Base-by-base conservation (phyloP, 2,113 vertebrate species). In the Cryptotis parvus region DNA sequence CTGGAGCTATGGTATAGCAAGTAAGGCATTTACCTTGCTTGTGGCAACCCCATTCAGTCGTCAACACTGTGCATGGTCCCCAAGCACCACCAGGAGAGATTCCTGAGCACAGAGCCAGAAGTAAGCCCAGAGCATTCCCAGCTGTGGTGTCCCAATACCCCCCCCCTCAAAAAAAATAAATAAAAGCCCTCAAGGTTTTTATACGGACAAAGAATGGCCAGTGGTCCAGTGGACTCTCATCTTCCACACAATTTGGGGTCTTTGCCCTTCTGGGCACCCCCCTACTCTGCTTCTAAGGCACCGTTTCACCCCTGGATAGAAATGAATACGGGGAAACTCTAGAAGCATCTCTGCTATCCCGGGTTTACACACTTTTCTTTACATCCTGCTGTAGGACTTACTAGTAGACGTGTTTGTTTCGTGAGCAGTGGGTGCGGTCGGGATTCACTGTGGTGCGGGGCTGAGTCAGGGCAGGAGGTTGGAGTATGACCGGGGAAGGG, bases 401-500 rank as follows among this genome's bases (percentile, higher is more conserved):
- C 26, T n/a, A 18, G 14, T n/a, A 35, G 45, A 15, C 27, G 4
- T 58, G 35, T 63, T 68, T 43, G 24, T 83, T 41, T 55, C 11
- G 4, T 35, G 15, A 77, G 52, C n/a, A 3, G 31, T 73, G 41
- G 63, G 16, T 73, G 41, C 78, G 27, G 41, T 4, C 20, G 20
- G 24, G 26, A 52, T 15, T 61, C 55, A 27, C 76, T 75, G 22
- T 33, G 52, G 3, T 39, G 7, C 1, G 1, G 39, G 29, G 63
- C 49, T 41, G 10, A 22, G 37, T 6, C 43, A 9, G 52, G 55
- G 3, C 18, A 7, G 29, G 29, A 65, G 29, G 29, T 8, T 10
- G 27, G 63, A 5, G 6, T 24, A 0, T 27, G 37, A 18, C 33
- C 0, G 15, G 31, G 31, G 83, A 49, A 7, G 26, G 31, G 18